Percentiles rank a stretch among this genome's conserved stretches.
Conservation (phyloP, 2,888 invertebrate species). For the Salticus scenicus region DNA sequence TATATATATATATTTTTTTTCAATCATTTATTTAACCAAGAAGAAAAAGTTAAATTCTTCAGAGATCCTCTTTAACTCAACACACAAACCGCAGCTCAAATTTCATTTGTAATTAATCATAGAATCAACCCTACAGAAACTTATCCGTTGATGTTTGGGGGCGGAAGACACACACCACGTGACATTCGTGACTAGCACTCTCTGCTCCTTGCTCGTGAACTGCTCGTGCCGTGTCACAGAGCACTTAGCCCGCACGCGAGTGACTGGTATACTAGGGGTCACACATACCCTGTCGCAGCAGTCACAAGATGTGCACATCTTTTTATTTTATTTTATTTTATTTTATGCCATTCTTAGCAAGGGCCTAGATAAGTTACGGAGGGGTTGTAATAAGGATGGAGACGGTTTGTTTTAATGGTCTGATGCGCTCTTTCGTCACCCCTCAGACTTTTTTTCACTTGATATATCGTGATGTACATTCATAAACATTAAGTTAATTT, state of each 20-base stretch:
- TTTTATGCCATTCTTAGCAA: background rate
- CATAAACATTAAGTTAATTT: background rate
- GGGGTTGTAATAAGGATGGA: background rate
- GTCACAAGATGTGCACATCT: no score
- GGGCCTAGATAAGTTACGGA: background rate
- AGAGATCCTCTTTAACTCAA: slow-evolving; percentile 5
- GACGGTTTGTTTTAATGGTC: slow-evolving; percentile 8
- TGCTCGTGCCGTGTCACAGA: slow-evolving; percentile 48
- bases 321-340: no score
- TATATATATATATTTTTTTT: no score
- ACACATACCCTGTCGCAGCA: slow-evolving; percentile 31
- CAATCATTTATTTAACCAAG: no score
- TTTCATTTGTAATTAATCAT: slow-evolving; percentile 48
- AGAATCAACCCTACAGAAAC: background rate
- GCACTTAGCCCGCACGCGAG: slow-evolving; percentile 60
- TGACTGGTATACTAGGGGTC: slow-evolving; percentile 33
- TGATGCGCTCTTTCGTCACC: background rate
- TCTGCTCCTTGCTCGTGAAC: slow-evolving; percentile 40
- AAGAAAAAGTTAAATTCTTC: no score
- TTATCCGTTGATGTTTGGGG: slow-evolving; percentile 4
- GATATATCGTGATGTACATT: background rate
- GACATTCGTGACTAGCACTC: slow-evolving; percentile 55
- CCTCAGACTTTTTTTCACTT: background rate
- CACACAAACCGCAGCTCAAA: background rate
- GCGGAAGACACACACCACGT: slow-evolving; percentile 31